phyloP scores from a whole-genome alignment of 2,797 vertebrate species.

The Phataginus tricuspis region DNA sequence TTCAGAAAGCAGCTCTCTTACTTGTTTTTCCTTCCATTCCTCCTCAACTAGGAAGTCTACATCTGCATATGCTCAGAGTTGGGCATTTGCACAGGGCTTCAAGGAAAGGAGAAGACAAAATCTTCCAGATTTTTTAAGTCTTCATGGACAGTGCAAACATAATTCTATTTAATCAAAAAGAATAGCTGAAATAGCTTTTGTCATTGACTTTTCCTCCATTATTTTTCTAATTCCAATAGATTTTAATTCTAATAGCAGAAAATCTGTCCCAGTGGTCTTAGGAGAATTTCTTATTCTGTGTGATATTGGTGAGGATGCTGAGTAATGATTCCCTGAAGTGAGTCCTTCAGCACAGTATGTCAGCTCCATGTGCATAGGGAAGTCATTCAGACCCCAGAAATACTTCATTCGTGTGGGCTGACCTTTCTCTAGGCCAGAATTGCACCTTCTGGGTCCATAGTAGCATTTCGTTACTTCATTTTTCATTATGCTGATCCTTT shows the following conservation, averaged over 20 bases:
- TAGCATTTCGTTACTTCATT: neutral
- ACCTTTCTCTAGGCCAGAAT: neutral
- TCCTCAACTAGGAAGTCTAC: neutral
- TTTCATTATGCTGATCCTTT: conserved; percentile 17
- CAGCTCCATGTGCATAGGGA: neutral
- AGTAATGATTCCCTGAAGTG: neutral
- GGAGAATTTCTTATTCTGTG: neutral
- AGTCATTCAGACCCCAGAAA: neutral
- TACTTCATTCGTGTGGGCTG: neutral
- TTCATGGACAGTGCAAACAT: neutral
- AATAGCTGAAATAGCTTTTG: neutral
- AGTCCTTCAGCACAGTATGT: conserved; percentile 18
- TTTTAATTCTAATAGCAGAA: conserved; percentile 49
- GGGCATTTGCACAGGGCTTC: neutral
- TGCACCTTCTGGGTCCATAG: neutral
- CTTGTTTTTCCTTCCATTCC: neutral
- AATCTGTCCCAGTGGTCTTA: neutral
- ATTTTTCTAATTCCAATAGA: conserved; percentile 8
- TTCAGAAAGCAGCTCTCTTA: neutral
- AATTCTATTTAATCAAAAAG: neutral
- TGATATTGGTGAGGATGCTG: conserved; percentile 9
- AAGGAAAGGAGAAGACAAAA: neutral
- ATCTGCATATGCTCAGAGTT: neutral
- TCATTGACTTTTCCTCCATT: conserved; percentile 33
- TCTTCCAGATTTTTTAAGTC: conserved; percentile 55